Evolutionary conservation across 2,797 vertebrate genomes (phyloP), one percentile per base, ranked within the genome.

Genomic region (Arnoldichthys spilopterus): DNA sequence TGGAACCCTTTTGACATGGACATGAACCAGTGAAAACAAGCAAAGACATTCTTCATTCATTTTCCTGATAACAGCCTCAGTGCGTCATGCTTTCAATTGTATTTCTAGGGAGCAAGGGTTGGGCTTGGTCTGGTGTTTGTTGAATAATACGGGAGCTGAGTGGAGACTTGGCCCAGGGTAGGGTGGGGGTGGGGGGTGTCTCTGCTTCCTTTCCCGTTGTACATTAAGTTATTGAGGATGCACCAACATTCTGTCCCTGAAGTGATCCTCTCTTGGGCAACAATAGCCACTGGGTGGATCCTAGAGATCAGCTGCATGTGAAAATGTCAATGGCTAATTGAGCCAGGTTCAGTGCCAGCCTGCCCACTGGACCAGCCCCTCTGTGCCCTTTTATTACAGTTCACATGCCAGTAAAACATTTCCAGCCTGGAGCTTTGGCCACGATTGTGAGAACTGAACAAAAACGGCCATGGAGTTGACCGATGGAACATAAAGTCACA

Each of bases 371-470:
- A 90, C 88, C 90, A 88, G 87, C 81, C 87, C 90, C 82, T 88
- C 86, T 86, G 85, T 83, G 88, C 88, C 89, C 91, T 94, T 54
- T 80, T 47, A 76, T 68, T 58, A 81, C 22, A 37, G 30, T 94
- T 94, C 93, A 96, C 93, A 95, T 94, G 92, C 90, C 92, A 90
- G 90, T 87, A 94, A 94, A 94, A 92, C 87, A 91, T 89, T 94
- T 95, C 89, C 91, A 93, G 89, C 90, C 85, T 30, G 59, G 91
- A 90, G 91, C 90, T 91, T 90, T 94, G 92, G 94, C 90, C 91
- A 85, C 84, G 88, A 90, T 90, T 95, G 94, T 95, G 93, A 94
- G 94, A 95, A 94, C 93, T 92, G 90, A 91, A 92, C 89, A 20
- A 88, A 89, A 91, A 89, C 89, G 86, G 82, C 76, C 81, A 90